phyloP scores from a whole-genome alignment of 1,140 invertebrate species.

The Neotoxoptera formosana region DNA sequence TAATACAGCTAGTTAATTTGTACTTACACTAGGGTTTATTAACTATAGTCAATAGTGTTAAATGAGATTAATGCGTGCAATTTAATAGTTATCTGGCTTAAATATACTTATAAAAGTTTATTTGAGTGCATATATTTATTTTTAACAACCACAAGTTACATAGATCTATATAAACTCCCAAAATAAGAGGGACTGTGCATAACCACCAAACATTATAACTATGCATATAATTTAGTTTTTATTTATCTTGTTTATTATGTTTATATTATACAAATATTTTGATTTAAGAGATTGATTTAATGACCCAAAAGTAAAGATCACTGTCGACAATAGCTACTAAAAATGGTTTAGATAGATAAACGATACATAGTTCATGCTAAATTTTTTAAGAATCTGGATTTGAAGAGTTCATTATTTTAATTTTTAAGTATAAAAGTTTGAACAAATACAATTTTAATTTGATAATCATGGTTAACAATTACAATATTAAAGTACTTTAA shows the following conservation, averaged over 20 bases:
- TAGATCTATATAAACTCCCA: not conserved
- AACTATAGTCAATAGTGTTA: not conserved
- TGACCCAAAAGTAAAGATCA: not conserved
- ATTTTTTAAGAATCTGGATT: not conserved
- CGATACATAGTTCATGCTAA: no score
- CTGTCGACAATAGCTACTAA: not conserved
- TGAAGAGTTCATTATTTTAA: no score
- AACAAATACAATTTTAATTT: not conserved
- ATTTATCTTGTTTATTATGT: not conserved
- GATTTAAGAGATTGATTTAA: not conserved
- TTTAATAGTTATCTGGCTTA: not conserved
- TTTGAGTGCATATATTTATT: not conserved
- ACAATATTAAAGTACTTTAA: no score
- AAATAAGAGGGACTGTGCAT: not conserved
- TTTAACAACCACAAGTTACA: not conserved
- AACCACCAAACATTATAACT: not conserved
- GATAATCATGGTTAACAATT: no score
- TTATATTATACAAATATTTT: not conserved
- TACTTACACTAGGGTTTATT: not conserved
- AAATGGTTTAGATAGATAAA: no score
- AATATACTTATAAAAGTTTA: not conserved
- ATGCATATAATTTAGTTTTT: not conserved
- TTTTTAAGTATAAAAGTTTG: not conserved
- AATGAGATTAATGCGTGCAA: not conserved
- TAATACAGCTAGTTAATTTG: not conserved